Base-by-base conservation (phyloP, 2,888 invertebrate genomes). In the Allygus modestus region DNA sequence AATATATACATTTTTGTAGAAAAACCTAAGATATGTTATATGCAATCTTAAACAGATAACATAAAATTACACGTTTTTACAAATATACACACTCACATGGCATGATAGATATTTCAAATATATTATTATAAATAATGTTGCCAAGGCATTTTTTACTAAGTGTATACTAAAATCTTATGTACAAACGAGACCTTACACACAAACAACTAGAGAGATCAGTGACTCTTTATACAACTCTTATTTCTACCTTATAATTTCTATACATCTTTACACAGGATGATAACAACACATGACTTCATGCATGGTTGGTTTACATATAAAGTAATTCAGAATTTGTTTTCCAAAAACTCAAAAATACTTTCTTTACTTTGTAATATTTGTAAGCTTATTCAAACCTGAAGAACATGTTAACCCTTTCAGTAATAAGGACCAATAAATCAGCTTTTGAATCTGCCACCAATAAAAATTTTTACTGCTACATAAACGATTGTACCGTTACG, bases 91-190 rank as follows among this genome's bases (percentile, higher is more conserved):
- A 26, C 20, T 11, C 51, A 51, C 51, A 46, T 46, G 28, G 33
- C 33, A 69, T 69, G n/a, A 33, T 51, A 77, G 43, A 15, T 77
- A 17, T 1, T 46, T 51, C n/a, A n/a, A 15, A 51, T 77, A 77
- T 77, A 75, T 75, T 46, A 43, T 28, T n/a, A 75, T 75, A 75
- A 75, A 75, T 75, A 75, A 46, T 41, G 37, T 46, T 37, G 77
- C 77, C 77, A 77, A 77, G 77, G 77, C 77, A 77, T 28, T 77
- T 26, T 51, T 54, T 77, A 15, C 26, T 26, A 31, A 12, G 54
- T 77, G 54, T 51, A 51, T 51, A 41, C 7, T 37, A 69, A 69
- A 73, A 11, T 77, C 28, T 77, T 77, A 77, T 77, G 43, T 77
- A 77, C 77, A 77, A 51, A 31, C n/a, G 17, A n/a, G 54, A 77